Conservation (phyloP, 2,113 vertebrate genomes). For the Rhadina sibilatrix region DNA sequence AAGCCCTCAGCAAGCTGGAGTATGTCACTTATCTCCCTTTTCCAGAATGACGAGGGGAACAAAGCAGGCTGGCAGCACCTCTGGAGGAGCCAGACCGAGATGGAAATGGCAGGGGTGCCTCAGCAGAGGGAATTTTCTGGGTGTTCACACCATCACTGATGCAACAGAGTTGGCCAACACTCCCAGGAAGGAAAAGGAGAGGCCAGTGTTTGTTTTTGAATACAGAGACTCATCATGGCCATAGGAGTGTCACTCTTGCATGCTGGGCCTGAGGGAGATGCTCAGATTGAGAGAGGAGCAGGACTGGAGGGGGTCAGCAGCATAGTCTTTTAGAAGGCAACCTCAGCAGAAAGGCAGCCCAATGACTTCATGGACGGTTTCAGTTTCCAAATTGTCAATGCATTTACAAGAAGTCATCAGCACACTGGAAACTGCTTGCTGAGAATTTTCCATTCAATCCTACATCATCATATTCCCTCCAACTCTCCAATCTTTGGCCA, state of each 20-base stretch:
- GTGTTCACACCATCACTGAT: neutral
- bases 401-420: neutral
- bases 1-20: slow-evolving; percentile 32
- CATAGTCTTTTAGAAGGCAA: neutral
- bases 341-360: neutral
- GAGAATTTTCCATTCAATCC: neutral
- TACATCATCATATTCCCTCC: neutral
- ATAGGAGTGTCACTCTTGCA: rapidly evolving
- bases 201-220: neutral
- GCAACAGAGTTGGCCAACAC: neutral
- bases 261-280: neutral
- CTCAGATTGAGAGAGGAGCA: neutral
- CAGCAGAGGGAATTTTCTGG: neutral
- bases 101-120: neutral
- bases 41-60: neutral
- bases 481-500: neutral
- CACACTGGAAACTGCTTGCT: neutral
- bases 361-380: neutral
- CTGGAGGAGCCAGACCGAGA: neutral
- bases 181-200: neutral
- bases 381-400: neutral
- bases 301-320: neutral
- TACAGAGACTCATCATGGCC: neutral
- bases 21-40: neutral
- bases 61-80: neutral